Base-by-base conservation (phyloP, 1,140 invertebrate species). In the Tribolium madens region DNA sequence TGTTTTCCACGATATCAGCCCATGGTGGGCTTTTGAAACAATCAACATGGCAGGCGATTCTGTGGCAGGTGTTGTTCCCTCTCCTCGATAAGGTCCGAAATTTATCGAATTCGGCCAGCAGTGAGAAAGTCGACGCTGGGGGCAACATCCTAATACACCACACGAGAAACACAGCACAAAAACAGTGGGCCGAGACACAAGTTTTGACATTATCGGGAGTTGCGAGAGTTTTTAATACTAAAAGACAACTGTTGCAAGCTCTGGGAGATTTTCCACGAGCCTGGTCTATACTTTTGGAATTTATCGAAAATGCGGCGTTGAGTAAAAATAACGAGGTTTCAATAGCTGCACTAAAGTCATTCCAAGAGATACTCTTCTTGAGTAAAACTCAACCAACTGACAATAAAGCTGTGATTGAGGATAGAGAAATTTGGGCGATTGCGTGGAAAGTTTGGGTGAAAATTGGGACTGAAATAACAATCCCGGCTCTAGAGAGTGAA, bases 171-270 rank as follows among this genome's bases (percentile, higher is more conserved):
- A 99, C 98, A 0, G 97, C 97, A 12, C 96, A 98, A 84, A 99
- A 99, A 84, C 98, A 99, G 85, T 99, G 98, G 98, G 97, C 97
- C 4, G 98, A 99, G 87, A 99, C 98, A 88, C 81, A 89, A 87
- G 90, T 91, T 15, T 80, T 92, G 42, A 91, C 89, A 0, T 79
- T 92, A 0, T 91, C 91, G 0, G 91, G 91, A 0, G 91, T 92
- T 42, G 91, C 90, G 3, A 85, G 91, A 7, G 91, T 91, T 52
- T 98, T 98, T 86, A 96, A 97, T 84, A 95, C 95, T 0, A 96
- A 98, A 86, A 90, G 96, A 76, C 92, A 94, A 80, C 87, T 97
- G 52, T 87, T 98, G 3, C 92, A 94, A 83, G 91, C 92, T 52
- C 87, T 98, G 13, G 95, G 95, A 0, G 96, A 98, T 87, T 98